Base-by-base conservation (phyloP, 2,888 invertebrate species). In the Oxytorus armatus region DNA sequence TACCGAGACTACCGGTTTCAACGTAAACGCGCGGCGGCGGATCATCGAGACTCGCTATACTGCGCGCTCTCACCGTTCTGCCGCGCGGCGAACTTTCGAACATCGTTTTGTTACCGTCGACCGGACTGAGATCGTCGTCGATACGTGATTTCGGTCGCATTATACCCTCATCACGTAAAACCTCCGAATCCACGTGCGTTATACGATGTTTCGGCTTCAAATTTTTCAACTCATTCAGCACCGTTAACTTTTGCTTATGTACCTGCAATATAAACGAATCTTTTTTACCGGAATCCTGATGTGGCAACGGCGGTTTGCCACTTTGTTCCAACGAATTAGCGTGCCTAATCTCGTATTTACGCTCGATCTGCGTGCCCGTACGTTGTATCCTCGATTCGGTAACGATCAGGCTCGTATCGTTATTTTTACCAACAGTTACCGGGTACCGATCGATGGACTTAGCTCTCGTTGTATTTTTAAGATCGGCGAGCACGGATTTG, bases 141-240 rank as follows among this genome's bases (percentile, higher is more conserved):
- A 91, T 90, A 10, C 92, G 87, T 0, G 92, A 91, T 55, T 92
- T 92, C 0, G 92, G 92, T 36, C 89, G 85, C 92, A 92, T 92
- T 5, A 92, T 92, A 63, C 92, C 91, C 79, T 92, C 90, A 69
- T 92, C 92, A 1, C 92, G 83, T 16, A 92, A 77, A 0, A 92
- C 86, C 69, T 92, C 92, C 0, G 92, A 92, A 69, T 92, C 92
- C 0, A 92, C 92, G 72, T 92, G 92, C 0, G 90, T 90, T 10
- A 69, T 69, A 78, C 88, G 90, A 44, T 91, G 87, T 49, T 91
- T 92, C 0, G 90, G 90, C 14, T 88, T 90, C 0, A 90, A 75
- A 70, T 79, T 91, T 65, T 89, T 92, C 0, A 92, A 72, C 68
- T 92, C 92, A 65, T 92, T 92, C 49, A 89, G 86, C 77, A 89